phyloP scores from a whole-genome alignment of 2,888 invertebrate species.

The Hirtodrosophila alboralis region DNA sequence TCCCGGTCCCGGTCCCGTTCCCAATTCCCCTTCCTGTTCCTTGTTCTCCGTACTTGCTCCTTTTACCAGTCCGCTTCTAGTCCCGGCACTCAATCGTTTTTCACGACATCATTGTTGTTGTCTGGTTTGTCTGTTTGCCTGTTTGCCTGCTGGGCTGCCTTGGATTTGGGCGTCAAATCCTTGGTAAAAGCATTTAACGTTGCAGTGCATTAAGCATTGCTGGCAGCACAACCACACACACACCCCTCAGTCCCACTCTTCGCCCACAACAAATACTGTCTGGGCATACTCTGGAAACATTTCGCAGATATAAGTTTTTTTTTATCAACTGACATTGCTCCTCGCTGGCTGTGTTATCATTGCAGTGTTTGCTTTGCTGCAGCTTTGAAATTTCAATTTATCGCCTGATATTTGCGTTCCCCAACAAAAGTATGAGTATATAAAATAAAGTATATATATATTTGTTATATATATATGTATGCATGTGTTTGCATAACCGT shows the following conservation, averaged over 20 bases:
- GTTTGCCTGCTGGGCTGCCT: constrained; percentile 46
- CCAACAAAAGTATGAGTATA: constrained; percentile 27
- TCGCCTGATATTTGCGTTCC: constrained; percentile 67
- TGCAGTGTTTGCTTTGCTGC: constrained; percentile 63
- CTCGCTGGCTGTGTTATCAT: constrained; percentile 52
- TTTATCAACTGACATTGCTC: constrained; percentile 44
- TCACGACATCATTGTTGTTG: constrained; percentile 68
- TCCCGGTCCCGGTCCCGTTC: not conserved
- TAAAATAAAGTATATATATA: constrained; percentile 23
- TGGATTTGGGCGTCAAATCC: constrained; percentile 73
- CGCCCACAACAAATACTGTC: constrained; percentile 6
- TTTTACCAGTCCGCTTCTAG: not conserved
- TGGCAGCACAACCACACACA: not conserved
- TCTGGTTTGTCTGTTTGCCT: constrained; percentile 37
- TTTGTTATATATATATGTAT: constrained; percentile 3
- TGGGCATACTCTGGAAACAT: constrained; percentile 20
- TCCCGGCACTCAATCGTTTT: constrained; percentile 44
- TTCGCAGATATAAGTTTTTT: constrained; percentile 29
- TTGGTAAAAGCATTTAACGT: constrained; percentile 81
- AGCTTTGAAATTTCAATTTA: constrained; percentile 76
- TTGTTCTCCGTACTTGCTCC: not conserved
- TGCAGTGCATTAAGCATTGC: constrained; percentile 75
- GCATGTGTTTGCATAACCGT: constrained; percentile 63
- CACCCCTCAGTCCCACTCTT: not conserved
- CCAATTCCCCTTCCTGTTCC: not conserved